phyloP scores from a whole-genome alignment of 1,140 invertebrate genomes.

The Apocrypta bakeri region DNA sequence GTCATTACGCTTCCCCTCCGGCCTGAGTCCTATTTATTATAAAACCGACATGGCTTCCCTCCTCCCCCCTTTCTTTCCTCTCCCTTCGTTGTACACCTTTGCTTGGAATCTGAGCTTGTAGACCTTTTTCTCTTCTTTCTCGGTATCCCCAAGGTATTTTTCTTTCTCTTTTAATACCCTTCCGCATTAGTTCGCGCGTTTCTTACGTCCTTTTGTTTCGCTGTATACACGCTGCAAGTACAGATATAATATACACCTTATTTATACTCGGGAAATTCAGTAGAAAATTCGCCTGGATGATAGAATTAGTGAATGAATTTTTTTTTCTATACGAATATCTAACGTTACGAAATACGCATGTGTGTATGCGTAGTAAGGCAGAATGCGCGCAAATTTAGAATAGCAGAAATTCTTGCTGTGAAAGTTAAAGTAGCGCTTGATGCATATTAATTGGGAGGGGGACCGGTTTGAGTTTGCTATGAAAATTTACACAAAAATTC shows the following conservation, averaged over 20 bases:
- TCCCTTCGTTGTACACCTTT: neutral
- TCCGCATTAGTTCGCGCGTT: slow-evolving; percentile 38
- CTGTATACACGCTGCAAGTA: neutral
- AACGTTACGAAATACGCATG: neutral
- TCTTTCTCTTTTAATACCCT: neutral
- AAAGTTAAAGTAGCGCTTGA: neutral
- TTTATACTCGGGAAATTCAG: too few species aligned
- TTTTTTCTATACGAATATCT: neutral
- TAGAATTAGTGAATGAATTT: too few species aligned
- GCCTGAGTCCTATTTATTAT: slow-evolving; percentile 26
- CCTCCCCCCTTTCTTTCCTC: slow-evolving; percentile 21
- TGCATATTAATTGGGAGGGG: neutral
- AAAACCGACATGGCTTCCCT: slow-evolving; percentile 32
- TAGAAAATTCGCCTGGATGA: too few species aligned
- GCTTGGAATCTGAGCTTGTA: neutral
- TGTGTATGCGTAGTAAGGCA: too few species aligned
- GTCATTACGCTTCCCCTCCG: slow-evolving; percentile 25
- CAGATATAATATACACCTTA: neutral
- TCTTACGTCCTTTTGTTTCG: slow-evolving; percentile 6
- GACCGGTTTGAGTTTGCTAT: neutral
- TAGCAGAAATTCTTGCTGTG: neutral
- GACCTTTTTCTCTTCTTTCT: slow-evolving; percentile 9
- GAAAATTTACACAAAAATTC: neutral
- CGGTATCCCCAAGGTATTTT: slow-evolving; percentile 12
- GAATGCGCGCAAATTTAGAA: neutral